Evolutionary conservation across 2,797 vertebrate genomes (phyloP), one percentile per base, ranked within the genome.

Genomic region (Thalassophryne amazonica): DNA sequence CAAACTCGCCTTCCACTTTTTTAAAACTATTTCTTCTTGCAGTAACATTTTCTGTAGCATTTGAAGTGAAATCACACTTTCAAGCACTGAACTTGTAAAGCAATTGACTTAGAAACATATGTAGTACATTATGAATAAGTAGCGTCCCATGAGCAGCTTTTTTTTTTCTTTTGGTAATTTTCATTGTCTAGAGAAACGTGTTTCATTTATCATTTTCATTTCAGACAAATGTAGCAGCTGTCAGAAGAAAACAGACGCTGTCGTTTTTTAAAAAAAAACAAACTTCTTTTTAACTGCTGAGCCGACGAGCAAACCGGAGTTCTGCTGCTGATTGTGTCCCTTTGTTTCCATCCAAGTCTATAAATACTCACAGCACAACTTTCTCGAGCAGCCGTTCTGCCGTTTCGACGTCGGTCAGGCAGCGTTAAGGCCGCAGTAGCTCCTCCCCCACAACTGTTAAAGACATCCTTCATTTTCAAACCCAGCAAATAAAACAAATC

Each of bases 1-100:
- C 83, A 70, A 50, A 64, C 53, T 66, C 78, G 61, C 81, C 71
- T 85, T 87, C 73, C 65, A 60, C 69, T 69, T 60, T 61, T 31
- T 69, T 24, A 51, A 55, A 47, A n/a, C n/a, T 33, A 73, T 34
- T 65, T 66, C 17, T 63, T 59, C 34, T 57, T 78, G 81, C 86
- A 87, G 86, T 88, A 88, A 82, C 29, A 61, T 27, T 14, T 43
- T 49, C 53, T 51, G 63, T 68, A 66, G 64, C 60, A 51, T 45
- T 9, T 29, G 6, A 65, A 37, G 22, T 60, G 2, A 2, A 58
- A 62, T 28, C 20, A 39, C 25, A 32, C 49, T 58, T 39, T 35
- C 7, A 50, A 71, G 36, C 19, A 42, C 33, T n/a, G 23, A 10
- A 10, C 30, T 32, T 4, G 21, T 41, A 16, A 59, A 51, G 58